These are phyloP conservation scores for Chunga burmeisteri DNA, from an alignment of 2,113 vertebrate genomes.

Conservation along the genomic window DNA sequence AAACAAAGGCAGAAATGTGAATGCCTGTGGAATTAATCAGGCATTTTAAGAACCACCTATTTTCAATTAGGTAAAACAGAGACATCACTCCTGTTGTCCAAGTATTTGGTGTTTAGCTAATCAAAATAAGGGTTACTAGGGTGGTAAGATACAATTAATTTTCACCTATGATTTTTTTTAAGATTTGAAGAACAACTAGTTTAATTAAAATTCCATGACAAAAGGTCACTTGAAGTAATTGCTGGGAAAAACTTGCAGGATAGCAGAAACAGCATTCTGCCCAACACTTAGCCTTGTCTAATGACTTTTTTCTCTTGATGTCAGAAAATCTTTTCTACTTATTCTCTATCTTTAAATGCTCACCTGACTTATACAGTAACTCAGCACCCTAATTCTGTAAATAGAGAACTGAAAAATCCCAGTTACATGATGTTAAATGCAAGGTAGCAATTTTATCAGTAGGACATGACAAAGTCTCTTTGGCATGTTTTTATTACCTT, in stretches of 20 bases:
- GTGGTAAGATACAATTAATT: neutral
- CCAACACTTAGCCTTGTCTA: neutral
- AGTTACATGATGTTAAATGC: neutral
- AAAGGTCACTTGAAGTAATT: neutral
- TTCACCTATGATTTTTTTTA: neutral
- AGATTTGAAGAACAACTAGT: neutral
- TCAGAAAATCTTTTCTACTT: neutral
- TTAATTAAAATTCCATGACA: neutral
- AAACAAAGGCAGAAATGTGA: neutral
- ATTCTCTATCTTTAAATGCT: neutral
- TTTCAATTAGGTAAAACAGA: neutral
- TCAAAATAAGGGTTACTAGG: neutral
- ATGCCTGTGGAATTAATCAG: neutral
- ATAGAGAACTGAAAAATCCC: neutral
- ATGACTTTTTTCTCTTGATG: neutral
- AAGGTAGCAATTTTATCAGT: neutral
- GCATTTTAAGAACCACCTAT: neutral
- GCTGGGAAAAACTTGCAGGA: neutral
- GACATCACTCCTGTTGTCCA: neutral
- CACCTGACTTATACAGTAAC: neutral
- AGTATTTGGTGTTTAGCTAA: neutral
- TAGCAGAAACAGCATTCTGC: neutral
- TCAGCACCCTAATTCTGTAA: neutral
- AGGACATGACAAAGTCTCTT: neutral
- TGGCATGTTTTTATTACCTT: neutral